A percentile compares a stretch with the other conserved stretches of the same genome.
phyloP scores from a whole-genome alignment of 2,797 vertebrate genomes.

The Sphenodon punctatus region DNA sequence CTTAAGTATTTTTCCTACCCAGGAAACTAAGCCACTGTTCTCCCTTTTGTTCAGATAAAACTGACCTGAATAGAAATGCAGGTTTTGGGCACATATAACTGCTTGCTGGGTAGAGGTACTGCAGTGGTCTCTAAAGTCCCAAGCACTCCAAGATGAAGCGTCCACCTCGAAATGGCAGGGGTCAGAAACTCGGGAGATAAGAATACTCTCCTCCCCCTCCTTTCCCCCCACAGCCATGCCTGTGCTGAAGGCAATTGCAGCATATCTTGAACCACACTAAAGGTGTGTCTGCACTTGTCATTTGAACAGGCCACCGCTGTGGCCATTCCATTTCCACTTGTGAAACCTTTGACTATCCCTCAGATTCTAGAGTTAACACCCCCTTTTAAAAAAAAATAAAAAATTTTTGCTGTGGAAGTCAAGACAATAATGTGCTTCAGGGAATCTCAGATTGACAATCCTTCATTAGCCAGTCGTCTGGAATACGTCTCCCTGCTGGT shows the following conservation, averaged over 20 bases:
- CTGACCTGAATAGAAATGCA: too few relatives aligned
- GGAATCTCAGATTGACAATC: neutral
- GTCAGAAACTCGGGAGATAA: too few relatives aligned
- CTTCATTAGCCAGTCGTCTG: neutral
- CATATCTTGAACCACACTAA: neutral
- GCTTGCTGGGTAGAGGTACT: accelerated
- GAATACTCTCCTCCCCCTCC: too few relatives aligned
- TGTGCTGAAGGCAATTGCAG: too few relatives aligned
- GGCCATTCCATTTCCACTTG: neutral
- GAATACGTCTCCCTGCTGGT: neutral
- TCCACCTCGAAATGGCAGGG: neutral
- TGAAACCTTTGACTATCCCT: neutral
- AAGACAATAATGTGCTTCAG: neutral
- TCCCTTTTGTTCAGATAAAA: too few relatives aligned
- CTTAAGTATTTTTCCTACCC: accelerated
- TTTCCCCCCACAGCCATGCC: too few relatives aligned
- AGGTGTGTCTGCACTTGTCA: neutral
- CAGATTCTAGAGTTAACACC: neutral
- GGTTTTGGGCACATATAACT: too few relatives aligned
- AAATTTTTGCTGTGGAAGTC: too few relatives aligned
- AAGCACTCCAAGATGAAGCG: too few relatives aligned
- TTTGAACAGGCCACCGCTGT: neutral
- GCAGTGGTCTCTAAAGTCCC: neutral
- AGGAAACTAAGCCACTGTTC: neutral
- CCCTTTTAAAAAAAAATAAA: neutral